Evolutionary conservation across 2,113 vertebrate species (phyloP).

Genomic region (Columba livia): DNA sequence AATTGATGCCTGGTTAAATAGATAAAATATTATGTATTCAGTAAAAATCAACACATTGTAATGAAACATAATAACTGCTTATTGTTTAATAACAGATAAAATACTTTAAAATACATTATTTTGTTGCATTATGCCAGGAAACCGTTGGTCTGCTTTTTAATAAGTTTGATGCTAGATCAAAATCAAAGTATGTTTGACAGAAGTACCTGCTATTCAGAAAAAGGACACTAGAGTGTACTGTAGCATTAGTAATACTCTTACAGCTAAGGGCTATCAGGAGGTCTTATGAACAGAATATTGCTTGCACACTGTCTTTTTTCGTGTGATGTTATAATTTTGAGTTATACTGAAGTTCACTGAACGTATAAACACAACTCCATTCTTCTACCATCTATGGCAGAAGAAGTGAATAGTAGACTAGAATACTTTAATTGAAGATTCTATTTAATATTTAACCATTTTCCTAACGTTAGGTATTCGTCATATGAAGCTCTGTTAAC

Average conservation of each 20-base stretch:
- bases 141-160: rapidly evolving
- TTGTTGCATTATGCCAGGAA: neutral
- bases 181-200: neutral
- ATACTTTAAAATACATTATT: neutral
- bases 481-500: neutral
- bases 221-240: conserved; percentile 68
- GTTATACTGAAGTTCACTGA: neutral
- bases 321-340: neutral
- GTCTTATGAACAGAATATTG: neutral
- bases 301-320: neutral
- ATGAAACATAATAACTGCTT: neutral
- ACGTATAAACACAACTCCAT: neutral
- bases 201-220: neutral
- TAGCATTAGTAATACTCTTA: neutral
- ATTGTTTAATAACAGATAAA: neutral
- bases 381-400: neutral
- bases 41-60: neutral
- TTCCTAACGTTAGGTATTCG: neutral
- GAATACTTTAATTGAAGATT: neutral
- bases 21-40: neutral
- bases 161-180: neutral
- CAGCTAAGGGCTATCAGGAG: rapidly evolving
- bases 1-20: neutral
- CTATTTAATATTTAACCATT: neutral
- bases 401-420: neutral